Base-by-base conservation (phyloP, 2,888 invertebrate species). In the Plebejus melissa region DNA sequence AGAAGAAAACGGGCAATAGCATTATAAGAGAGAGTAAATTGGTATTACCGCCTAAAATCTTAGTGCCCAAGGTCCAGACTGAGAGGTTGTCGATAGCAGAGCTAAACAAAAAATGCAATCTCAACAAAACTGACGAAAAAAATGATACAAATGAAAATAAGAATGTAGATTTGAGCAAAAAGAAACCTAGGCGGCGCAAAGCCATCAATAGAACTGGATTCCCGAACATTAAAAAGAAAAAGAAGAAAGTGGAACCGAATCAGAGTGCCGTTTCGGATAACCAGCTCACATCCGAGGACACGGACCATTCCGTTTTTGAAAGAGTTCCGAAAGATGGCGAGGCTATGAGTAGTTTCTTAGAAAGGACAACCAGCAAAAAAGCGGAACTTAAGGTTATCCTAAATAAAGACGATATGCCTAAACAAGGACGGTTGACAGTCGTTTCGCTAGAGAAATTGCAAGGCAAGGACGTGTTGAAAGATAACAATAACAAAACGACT, bases 171-270 rank as follows among this genome's bases (percentile, higher is more conserved):
- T 75, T 80, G 0, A 82, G 83, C 46, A 91, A 90, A 80, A 93
- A 94, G 78, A 94, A 94, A 83, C 86, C 94, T 1, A 95, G 95
- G 82, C 94, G 97, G 81, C 94, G 97, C 65, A 96, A 97, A 85
- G 95, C 97, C 32, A 96, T 97, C 69, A 98, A 98, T 84, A 94
- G 97, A 81, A 98, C 98, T 28, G 98, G 98, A 4, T 98, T 98
- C 86, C 98, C 98, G 0, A 97, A 96, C 36, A 92, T 97, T 22
- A 97, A 97, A 83, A 96, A 95, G 84, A 98, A 97, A 88, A 98
- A 97, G 85, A 96, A 97, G 85, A 96, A 96, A 82, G 79, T 89
- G 74, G 92, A 91, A 78, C 80, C 82, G 76, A 85, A 77, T 74
- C 82, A 83, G 80, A 86, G 84, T 76, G 77, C 83, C 70, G 81